A percentile compares a stretch with the other conserved stretches of the same genome.
These are phyloP conservation scores for Cephus spinipes DNA, from an alignment of 2,888 invertebrate species.

Conservation along the genomic window DNA sequence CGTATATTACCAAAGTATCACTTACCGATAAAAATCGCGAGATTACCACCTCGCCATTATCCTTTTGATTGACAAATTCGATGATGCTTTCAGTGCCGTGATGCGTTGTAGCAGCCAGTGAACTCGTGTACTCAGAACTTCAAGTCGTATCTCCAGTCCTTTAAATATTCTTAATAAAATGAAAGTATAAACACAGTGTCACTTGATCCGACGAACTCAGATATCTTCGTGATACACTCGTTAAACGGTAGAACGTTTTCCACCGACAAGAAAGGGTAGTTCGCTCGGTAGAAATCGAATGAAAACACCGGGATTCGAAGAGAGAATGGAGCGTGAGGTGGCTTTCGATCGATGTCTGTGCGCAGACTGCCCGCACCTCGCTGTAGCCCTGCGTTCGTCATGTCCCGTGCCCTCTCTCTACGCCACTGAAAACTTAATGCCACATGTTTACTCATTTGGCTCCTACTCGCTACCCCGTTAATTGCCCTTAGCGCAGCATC, in stretches of 20 bases:
- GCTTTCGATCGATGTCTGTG: conserved; percentile 59
- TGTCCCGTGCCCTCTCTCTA: conserved; percentile 26
- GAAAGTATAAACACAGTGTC: not conserved
- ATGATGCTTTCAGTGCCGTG: not conserved
- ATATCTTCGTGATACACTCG: not conserved
- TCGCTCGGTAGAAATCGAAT: conserved; percentile 27
- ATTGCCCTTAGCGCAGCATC: conserved; percentile 23
- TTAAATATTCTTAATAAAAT: not conserved
- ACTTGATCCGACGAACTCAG: not conserved
- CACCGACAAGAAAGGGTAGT: conserved; percentile 13
- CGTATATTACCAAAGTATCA: not conserved
- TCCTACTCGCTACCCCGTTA: conserved; percentile 30
- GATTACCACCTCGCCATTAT: conserved; percentile 6
- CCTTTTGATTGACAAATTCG: not conserved
- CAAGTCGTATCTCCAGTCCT: not conserved
- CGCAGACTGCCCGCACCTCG: conserved; percentile 54
- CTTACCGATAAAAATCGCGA: conserved; percentile 2
- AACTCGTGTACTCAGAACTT: not conserved
- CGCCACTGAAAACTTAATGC: conserved; percentile 37
- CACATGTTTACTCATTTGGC: conserved; percentile 38
- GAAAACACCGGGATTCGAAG: conserved; percentile 32
- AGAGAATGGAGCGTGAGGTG: conserved; percentile 40
- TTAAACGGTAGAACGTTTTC: not conserved
- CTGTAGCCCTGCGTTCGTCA: conserved; percentile 44
- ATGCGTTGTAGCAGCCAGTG: not conserved